A percentile compares a stretch with the other conserved stretches of the same genome.
phyloP scores from a whole-genome alignment of 2,113 vertebrate genomes.

The Andinoacara biseriatus region DNA sequence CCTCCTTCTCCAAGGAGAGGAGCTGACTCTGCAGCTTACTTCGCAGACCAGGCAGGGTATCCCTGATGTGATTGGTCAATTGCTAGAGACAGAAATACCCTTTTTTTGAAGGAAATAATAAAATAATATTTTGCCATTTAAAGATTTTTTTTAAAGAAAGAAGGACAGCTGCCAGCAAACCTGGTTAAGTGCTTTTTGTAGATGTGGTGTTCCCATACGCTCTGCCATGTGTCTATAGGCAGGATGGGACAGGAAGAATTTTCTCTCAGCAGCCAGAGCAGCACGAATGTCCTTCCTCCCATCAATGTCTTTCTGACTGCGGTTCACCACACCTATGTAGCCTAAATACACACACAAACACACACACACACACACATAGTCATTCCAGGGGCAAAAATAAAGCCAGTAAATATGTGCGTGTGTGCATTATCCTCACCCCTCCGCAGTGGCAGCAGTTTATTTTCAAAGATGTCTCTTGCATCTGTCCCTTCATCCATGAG shows the following conservation, averaged over 20 bases:
- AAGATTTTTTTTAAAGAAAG: background rate
- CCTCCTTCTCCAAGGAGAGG: conserved; percentile 95
- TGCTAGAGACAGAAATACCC: conserved; percentile 77
- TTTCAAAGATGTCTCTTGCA: conserved; percentile 92
- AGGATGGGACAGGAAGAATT: conserved; percentile 96
- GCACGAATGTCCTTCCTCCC: conserved; percentile 93
- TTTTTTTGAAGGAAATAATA: background rate
- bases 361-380: background rate
- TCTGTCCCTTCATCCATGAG: conserved; percentile 98
- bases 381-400: background rate
- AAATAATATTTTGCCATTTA: background rate
- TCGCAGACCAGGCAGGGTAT: conserved; percentile 90
- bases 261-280: conserved; percentile 91
- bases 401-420: background rate
- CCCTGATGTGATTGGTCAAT: conserved; percentile 98
- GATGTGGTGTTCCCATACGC: conserved; percentile 93
- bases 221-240: conserved; percentile 94
- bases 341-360: conserved; percentile 74
- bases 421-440: conserved; percentile 80
- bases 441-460: conserved; percentile 93
- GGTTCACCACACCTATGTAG: conserved; percentile 95
- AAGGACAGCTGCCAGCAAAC: conserved; percentile 64
- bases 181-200: conserved; percentile 96
- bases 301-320: conserved; percentile 98
- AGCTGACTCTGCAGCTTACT: conserved; percentile 97